Evolutionary conservation across 2,797 vertebrate species (phyloP).

Genomic region (Florisuga fusca): DNA sequence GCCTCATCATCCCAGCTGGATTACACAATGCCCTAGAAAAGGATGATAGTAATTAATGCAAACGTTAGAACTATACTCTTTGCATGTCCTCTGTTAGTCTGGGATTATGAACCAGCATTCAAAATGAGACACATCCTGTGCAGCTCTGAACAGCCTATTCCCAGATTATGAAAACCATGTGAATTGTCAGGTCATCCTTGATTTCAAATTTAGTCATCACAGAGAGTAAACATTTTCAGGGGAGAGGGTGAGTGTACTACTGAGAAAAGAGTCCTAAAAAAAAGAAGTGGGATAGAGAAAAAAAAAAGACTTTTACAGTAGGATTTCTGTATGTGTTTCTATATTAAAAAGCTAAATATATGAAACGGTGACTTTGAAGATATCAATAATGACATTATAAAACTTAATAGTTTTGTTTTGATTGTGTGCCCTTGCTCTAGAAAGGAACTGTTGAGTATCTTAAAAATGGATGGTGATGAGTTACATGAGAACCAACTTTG

Average conservation of each 20-base stretch:
- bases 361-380: background rate
- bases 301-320: background rate
- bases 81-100: constrained; percentile 26
- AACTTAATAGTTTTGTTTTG: background rate
- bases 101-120: constrained; percentile 38
- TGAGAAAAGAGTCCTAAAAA: background rate
- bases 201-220: constrained; percentile 25
- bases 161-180: constrained; percentile 54
- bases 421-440: background rate
- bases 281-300: background rate
- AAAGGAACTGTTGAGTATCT: background rate
- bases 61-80: background rate
- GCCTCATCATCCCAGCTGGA: constrained; percentile 19
- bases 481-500: background rate
- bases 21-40: constrained; percentile 57
- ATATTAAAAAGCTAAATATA: background rate
- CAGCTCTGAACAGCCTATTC: constrained; percentile 4
- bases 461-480: background rate
- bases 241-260: background rate
- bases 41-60: constrained; percentile 44
- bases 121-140: constrained; percentile 63
- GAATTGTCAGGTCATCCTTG: background rate
- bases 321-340: background rate
- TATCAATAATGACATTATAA: background rate
- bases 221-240: background rate